Conservation (phyloP, 2,888 invertebrate species). For the Junonia oenone region DNA sequence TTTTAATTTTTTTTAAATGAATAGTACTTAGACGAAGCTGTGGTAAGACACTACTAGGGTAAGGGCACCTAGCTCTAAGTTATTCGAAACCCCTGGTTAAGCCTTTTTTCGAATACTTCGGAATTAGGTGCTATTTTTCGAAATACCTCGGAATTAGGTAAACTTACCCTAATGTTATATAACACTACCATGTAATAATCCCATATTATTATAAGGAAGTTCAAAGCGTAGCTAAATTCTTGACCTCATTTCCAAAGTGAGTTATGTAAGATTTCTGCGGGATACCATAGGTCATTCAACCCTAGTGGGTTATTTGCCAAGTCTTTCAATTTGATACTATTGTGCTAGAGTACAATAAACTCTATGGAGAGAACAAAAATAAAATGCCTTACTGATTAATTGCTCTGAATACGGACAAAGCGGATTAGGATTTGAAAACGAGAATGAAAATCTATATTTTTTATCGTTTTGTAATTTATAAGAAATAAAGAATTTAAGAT, state of each 20-base stretch:
- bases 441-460: no score
- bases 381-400: not conserved
- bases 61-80: no score
- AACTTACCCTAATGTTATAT: not conserved
- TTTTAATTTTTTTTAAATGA: no score
- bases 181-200: not conserved
- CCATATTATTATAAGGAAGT: not conserved
- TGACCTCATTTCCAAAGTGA: not conserved
- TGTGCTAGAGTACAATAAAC: not conserved
- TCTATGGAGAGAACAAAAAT: not conserved
- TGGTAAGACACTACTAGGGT: no score
- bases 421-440: not conserved
- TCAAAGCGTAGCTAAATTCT: not conserved
- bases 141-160: no score
- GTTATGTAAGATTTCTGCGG: not conserved
- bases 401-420: not conserved
- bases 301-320: constrained; percentile 12
- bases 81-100: no score
- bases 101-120: no score
- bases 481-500: no score
- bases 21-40: no score
- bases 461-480: no score
- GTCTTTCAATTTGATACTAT: not conserved
- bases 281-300: constrained; percentile 12
- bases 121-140: no score